Evolutionary conservation across 2,113 vertebrate species (phyloP), one percentile per base, ranked within the genome.

Genomic region (Pseudolaguvia tuberculata): DNA sequence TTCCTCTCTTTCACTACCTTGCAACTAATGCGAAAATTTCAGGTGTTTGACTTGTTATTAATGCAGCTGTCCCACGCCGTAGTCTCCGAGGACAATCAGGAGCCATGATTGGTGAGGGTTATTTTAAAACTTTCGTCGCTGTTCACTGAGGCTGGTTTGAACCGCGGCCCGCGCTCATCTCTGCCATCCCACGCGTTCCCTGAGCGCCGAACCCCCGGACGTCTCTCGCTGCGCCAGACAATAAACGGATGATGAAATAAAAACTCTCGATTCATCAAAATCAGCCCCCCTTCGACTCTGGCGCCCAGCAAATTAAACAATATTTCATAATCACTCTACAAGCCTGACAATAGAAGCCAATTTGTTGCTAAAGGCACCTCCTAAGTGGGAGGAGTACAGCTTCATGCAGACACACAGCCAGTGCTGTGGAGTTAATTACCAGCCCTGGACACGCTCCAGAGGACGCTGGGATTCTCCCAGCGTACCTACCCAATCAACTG

Each of bases 241-340:
- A 91, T 92, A 90, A 91, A 89, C 70, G 85, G 89, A 88, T 86
- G 83, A 89, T 90, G 88, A 92, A 93, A 93, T 91, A 90, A 92
- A 89, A 92, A 89, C 72, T 81, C 90, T 87, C 3, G 79, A 94
- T 94, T 94, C 92, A 93, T 94, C 92, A 94, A 91, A 91, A 85
- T 91, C 91, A 89, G 72, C 82, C 83, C 86, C 85, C 82, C 84
- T 87, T 85, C 82, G 84, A 87, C 87, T 92, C 89, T 75, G 84
- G 82, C 77, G 82, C 82, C 88, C 88, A 88, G 91, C 90, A 93
- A 93, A 93, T 93, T 91, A 92, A 93, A 92, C 89, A 91, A 93
- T 94, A 90, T 92, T 92, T 94, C 91, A 93, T 96, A 94, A 96
- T 96, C 92, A 92, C 90, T 88, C 86, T 86, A 89, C 87, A 89